These are phyloP conservation scores for Phainopepla nitens DNA, from an alignment of 2,113 vertebrate genomes.

Conservation along the genomic window DNA sequence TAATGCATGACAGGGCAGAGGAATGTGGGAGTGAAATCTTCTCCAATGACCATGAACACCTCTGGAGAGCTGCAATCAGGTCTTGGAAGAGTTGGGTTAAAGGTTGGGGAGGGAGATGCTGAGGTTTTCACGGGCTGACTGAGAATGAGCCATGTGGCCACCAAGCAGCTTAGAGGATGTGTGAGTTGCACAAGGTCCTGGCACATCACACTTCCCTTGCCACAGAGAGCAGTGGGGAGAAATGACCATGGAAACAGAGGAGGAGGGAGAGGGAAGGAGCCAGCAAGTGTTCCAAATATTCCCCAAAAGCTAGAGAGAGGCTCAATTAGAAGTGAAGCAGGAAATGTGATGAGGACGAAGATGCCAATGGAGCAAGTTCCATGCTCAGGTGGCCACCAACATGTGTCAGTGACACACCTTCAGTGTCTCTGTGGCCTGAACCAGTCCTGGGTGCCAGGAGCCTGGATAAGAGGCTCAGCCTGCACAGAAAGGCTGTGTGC, in stretches of 20 bases:
- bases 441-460: not conserved
- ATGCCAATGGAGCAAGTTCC: not conserved
- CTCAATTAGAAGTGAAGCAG: not conserved
- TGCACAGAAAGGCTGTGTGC: not conserved
- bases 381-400: rapidly evolving
- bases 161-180: not conserved
- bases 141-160: not conserved
- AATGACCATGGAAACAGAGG: not conserved
- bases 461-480: not conserved
- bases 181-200: not conserved
- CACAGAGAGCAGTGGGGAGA: not conserved
- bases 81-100: not conserved
- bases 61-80: not conserved
- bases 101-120: not conserved
- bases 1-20: not conserved
- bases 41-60: not conserved
- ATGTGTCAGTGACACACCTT: rapidly evolving
- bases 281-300: not conserved
- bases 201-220: rapidly evolving
- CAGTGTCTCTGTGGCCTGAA: no score
- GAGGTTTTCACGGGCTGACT: not conserved
- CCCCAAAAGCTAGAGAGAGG: not conserved
- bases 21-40: not conserved
- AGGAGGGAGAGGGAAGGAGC: not conserved
- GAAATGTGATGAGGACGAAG: not conserved